These are phyloP conservation scores for Ericerus pela DNA, from an alignment of 1,140 invertebrate species.

Conservation along the genomic window DNA sequence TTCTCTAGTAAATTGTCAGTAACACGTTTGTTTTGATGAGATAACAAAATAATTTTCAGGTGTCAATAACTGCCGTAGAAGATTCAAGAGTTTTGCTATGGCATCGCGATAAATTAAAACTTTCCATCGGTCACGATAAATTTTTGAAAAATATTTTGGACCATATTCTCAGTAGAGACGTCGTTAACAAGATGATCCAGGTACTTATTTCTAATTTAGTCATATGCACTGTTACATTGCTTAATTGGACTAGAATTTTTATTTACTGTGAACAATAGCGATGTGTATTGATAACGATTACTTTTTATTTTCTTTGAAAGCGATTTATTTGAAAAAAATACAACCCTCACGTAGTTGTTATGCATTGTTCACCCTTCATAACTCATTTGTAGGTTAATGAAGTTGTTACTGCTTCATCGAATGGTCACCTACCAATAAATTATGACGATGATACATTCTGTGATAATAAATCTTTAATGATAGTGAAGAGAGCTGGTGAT, in stretches of 20 bases:
- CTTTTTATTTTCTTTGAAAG: no score
- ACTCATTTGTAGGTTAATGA: constrained; percentile 47
- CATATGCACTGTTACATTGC: no score
- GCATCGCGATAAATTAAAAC: constrained; percentile 69
- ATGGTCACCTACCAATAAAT: constrained; percentile 43
- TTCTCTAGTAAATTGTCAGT: neutral
- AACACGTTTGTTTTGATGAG: neutral
- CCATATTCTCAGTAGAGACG: constrained; percentile 71
- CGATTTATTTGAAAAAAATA: no score
- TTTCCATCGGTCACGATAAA: constrained; percentile 66
- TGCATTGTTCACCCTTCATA: no score
- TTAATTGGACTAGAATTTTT: no score
- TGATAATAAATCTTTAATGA: constrained; percentile 57
- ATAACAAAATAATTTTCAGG: constrained; percentile 33
- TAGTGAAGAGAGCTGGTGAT: constrained; percentile 56
- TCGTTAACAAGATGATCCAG: constrained; percentile 80
- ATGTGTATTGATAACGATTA: no score
- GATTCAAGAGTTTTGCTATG: constrained; percentile 71
- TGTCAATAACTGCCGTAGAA: constrained; percentile 76
- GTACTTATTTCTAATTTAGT: no score
- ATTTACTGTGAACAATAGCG: no score
- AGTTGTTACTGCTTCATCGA: constrained; percentile 48
- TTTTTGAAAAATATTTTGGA: constrained; percentile 75
- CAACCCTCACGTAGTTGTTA: no score
- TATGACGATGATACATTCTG: constrained; percentile 32